phyloP scores from a whole-genome alignment of 2,113 vertebrate species.

The Megaceryle torquata region DNA sequence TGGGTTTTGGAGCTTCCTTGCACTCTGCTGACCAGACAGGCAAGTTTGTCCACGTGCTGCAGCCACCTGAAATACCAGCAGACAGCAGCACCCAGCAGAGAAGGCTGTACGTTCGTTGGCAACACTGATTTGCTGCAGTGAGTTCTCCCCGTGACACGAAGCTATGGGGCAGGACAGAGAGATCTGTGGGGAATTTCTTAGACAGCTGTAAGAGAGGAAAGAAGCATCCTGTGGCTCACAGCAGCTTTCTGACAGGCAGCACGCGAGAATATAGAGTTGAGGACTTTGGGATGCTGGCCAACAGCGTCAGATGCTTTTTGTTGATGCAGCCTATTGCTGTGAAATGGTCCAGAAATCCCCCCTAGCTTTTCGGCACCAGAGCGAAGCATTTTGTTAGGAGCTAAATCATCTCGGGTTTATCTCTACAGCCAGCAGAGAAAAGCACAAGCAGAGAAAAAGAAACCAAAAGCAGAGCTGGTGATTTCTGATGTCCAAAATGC shows the following conservation, averaged over 20 bases:
- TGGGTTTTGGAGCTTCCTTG: background rate
- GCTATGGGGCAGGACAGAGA: background rate
- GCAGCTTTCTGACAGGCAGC: background rate
- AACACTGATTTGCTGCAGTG: accelerated
- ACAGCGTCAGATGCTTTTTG: background rate
- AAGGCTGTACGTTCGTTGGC: accelerated
- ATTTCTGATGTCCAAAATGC: background rate
- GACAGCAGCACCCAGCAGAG: background rate
- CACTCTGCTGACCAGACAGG: background rate
- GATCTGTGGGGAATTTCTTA: background rate
- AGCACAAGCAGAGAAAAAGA: background rate
- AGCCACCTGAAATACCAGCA: background rate
- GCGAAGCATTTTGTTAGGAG: background rate
- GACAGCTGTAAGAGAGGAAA: background rate
- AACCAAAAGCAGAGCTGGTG: background rate
- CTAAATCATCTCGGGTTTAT: background rate
- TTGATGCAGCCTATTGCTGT: constrained; percentile 35
- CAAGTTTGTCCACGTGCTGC: accelerated
- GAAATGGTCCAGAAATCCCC: constrained; percentile 59
- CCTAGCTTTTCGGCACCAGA: background rate
- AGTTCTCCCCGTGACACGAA: accelerated
- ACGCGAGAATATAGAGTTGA: accelerated
- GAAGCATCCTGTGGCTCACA: background rate
- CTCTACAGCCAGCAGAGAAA: background rate
- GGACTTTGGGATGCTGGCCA: constrained; percentile 14